Evolutionary conservation across 1,140 invertebrate genomes (phyloP), one percentile per base, ranked within the genome.

Genomic region (Apis cerana): DNA sequence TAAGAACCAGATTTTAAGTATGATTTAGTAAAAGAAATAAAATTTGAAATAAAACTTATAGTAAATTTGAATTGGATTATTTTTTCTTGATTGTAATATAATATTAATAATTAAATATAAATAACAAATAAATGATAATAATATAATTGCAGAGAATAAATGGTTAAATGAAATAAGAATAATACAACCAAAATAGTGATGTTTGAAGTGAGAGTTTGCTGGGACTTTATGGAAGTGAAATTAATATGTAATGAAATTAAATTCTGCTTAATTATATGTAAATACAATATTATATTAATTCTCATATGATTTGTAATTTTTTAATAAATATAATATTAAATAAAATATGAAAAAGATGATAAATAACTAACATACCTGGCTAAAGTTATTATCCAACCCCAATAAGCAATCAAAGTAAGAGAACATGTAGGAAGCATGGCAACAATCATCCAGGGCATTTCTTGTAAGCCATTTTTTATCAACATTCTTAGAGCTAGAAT

Each of bases 401-500:
- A 94, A 76, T 94, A 94, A 33, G 93, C 93, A 21, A 93, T 88
- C 11, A 94, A 81, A 11, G 92, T 94, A 11, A 94, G 80, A 19
- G 89, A 91, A 61, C 93, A 94, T 5, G 93, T 94, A 19, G 93
- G 94, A 13, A 94, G 85, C 92, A 94, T 93, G 0, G 92, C 92
- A 11, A 94, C 86, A 33, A 93, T 91, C 82, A 92, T 90, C 94
- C 94, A 94, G 4, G 94, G 93, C 65, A 94, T 89, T 64, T 93
- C 91, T 70, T 92, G 88, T 56, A 94, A 84, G 10, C 91, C 86
- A 61, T 83, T 92, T 71, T 91, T 90, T 33, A 92, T 75, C 52
- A 93, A 77, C 71, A 94, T 91, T 65, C 94, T 94, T 12, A 95
- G 85, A 0, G 95, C 94, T 11, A 94, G 89, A 0, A 92, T 93